Evolutionary conservation across 2,113 vertebrate species (phyloP).

Genomic region (human (Homo sapiens)): GRCh38 chr17:3056501-3057000

Average conservation of each 20-base stretch:
- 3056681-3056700: no score
- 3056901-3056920: not conserved
- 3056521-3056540: no score
- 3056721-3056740: not conserved
- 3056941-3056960: not conserved
- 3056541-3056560: rapidly evolving
- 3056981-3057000: not conserved
- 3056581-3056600: no score
- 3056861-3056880: not conserved
- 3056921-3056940: not conserved
- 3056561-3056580: no score
- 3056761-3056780: not conserved
- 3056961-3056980: not conserved
- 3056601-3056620: no score
- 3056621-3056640: no score
- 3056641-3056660: no score
- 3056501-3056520: no score
- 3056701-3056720: not conserved
- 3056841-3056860: not conserved
- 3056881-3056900: not conserved
- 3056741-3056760: not conserved
- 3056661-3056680: no score
- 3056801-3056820: no score
- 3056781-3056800: no score
- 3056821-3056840: not conserved